phyloP scores from a whole-genome alignment of 2,113 vertebrate genomes.

The Phrynosoma platyrhinos region DNA sequence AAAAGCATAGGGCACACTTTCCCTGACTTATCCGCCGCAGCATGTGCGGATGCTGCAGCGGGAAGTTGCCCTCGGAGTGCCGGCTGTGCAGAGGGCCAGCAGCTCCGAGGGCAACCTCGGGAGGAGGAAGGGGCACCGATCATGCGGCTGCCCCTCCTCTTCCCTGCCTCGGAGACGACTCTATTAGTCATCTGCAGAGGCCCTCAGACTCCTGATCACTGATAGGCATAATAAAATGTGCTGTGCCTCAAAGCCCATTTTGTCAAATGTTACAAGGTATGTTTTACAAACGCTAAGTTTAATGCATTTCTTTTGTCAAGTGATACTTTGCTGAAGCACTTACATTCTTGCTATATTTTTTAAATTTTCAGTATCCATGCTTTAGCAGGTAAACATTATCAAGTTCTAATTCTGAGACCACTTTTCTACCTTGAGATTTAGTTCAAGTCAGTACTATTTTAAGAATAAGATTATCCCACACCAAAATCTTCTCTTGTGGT shows the following conservation, averaged over 20 bases:
- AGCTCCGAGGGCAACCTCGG: too few species aligned
- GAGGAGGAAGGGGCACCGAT: too few species aligned
- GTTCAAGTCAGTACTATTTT: background rate
- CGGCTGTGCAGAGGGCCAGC: too few species aligned
- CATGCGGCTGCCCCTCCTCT: too few species aligned
- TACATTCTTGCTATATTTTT: conserved; percentile 20
- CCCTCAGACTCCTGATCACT: conserved; percentile 48
- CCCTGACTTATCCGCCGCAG: too few species aligned
- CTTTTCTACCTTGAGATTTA: background rate
- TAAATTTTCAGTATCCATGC: background rate
- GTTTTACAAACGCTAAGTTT: conserved; percentile 6
- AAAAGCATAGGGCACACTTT: too few species aligned
- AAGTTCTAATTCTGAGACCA: background rate
- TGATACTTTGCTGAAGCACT: conserved; percentile 21
- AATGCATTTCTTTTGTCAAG: conserved; percentile 21
- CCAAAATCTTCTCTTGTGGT: background rate
- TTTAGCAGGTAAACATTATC: conserved; percentile 34
- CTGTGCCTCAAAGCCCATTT: conserved; percentile 35
- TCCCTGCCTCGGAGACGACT: too few species aligned
- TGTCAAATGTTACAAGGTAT: conserved; percentile 27
- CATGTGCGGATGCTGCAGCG: too few species aligned
- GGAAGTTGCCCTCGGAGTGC: too few species aligned
- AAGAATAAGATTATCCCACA: background rate
- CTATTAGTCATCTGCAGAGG: too few species aligned
- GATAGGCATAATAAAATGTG: conserved; percentile 3